Percentiles rank a stretch among this genome's conserved stretches.
Conservation (phyloP, 2,888 invertebrate genomes). For the Platynereis dumerilii region DNA sequence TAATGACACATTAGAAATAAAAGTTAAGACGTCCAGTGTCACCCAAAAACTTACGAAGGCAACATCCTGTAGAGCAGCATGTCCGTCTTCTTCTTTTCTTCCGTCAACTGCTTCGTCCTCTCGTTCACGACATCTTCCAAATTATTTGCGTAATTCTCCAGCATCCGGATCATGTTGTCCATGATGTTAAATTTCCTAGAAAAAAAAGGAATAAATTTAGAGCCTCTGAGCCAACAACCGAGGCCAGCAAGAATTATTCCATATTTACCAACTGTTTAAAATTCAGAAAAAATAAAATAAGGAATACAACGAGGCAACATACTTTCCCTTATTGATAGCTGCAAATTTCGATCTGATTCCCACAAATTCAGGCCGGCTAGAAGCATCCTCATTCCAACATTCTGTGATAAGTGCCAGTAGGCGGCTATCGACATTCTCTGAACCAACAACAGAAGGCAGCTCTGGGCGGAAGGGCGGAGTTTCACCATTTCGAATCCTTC, state of each 20-base stretch:
- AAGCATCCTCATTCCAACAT: not conserved
- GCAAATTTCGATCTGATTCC: not conserved
- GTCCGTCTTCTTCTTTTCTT: conserved; percentile 8
- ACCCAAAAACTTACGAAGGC: conserved; percentile 5
- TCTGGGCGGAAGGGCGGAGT: conserved; percentile 3
- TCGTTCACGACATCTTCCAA: conserved; percentile 9
- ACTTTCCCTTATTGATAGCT: conserved; percentile 4
- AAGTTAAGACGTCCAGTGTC: too few species aligned
- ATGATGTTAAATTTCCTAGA: conserved; percentile 5
- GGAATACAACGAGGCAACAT: not conserved
- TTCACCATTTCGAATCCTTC: conserved; percentile 7
- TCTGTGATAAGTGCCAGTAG: not conserved
- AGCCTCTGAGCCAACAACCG: too few species aligned
- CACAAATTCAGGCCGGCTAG: not conserved
- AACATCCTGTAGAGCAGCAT: conserved; percentile 3
- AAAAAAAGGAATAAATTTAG: not conserved
- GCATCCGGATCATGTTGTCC: conserved; percentile 8
- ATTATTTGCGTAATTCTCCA: conserved; percentile 7
- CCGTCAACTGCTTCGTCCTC: conserved; percentile 1
- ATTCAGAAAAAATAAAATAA: too few species aligned
- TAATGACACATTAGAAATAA: too few species aligned
- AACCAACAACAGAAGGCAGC: not conserved
- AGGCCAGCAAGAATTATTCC: too few species aligned
- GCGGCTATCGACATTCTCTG: conserved; percentile 1
- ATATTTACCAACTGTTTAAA: too few species aligned